Evolutionary conservation across 1,140 invertebrate genomes (phyloP).

Genomic region (Drosophila melanica): DNA sequence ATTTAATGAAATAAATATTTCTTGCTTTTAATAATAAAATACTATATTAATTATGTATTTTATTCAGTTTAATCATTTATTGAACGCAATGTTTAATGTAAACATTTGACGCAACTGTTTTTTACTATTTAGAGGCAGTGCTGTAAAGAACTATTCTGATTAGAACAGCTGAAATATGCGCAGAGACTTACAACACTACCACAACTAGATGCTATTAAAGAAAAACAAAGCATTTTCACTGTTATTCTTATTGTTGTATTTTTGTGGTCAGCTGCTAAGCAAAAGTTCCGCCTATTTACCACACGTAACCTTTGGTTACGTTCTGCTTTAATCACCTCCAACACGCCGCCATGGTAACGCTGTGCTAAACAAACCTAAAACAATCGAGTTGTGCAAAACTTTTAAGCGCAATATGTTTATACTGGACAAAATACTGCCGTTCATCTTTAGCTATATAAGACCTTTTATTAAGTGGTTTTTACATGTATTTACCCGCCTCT

Average conservation of each 20-base stretch:
- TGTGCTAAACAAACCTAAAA: constrained; percentile 32
- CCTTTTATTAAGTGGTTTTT: constrained; percentile 95
- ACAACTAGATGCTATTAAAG: not conserved
- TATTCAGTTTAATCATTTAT: not conserved
- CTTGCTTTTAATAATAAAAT: no score
- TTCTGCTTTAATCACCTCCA: not conserved
- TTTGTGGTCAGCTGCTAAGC: not conserved
- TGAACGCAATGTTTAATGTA: not conserved
- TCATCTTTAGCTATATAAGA: constrained; percentile 88
- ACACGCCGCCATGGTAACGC: constrained; percentile 35
- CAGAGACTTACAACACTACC: constrained; percentile 5
- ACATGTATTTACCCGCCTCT: constrained; percentile 92
- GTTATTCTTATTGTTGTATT: constrained; percentile 1
- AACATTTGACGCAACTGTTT: not conserved
- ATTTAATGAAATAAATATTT: no score
- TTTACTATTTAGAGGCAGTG: not conserved
- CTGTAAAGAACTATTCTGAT: not conserved
- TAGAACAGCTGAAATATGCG: constrained; percentile 13
- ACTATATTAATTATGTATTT: not conserved
- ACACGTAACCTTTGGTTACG: constrained; percentile 9
- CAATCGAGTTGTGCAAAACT: not conserved
- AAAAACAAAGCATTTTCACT: constrained; percentile 13
- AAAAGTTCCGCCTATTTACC: not conserved
- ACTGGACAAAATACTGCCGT: constrained; percentile 66
- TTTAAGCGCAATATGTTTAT: constrained; percentile 59